These are phyloP conservation scores for Halcyon malimbica DNA, from an alignment of 2,113 vertebrate species.

Conservation along the genomic window DNA sequence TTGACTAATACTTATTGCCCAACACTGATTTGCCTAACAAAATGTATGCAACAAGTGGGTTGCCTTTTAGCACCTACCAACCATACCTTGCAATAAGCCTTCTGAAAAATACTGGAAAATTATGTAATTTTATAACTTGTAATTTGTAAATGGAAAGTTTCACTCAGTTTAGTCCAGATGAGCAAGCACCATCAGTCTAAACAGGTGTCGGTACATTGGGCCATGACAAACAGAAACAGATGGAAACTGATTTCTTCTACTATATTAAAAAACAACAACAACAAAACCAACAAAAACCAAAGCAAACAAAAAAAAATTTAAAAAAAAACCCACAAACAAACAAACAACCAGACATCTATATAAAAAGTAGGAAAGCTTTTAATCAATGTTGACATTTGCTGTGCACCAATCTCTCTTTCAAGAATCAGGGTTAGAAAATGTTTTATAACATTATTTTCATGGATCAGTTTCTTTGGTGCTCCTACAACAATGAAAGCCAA, in stretches of 20 bases:
- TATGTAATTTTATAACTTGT: not conserved
- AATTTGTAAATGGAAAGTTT: not conserved
- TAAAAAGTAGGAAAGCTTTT: not conserved
- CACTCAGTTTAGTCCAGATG: not conserved
- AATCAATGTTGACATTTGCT: constrained; percentile 16
- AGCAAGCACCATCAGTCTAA: constrained; percentile 13
- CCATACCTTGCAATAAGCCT: not conserved
- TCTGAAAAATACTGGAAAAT: not conserved
- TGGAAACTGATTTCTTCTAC: not conserved
- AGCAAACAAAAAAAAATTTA: not conserved
- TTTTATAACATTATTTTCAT: not conserved
- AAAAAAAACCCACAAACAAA: not conserved
- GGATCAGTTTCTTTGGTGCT: not conserved
- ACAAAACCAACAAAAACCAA: not conserved
- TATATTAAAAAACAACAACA: not conserved
- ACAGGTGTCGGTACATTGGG: constrained; percentile 50
- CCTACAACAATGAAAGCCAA: not conserved
- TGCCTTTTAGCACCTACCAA: not conserved
- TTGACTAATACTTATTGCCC: not conserved
- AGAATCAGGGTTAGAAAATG: not conserved
- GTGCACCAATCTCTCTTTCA: not conserved
- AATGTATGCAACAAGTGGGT: not conserved
- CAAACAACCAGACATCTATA: too few relatives aligned
- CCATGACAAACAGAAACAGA: constrained; percentile 39
- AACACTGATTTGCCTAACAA: not conserved